Percentiles rank a stretch among this genome's conserved stretches.
phyloP scores from a whole-genome alignment of 2,888 invertebrate species.

The Loripinus fragilis region DNA sequence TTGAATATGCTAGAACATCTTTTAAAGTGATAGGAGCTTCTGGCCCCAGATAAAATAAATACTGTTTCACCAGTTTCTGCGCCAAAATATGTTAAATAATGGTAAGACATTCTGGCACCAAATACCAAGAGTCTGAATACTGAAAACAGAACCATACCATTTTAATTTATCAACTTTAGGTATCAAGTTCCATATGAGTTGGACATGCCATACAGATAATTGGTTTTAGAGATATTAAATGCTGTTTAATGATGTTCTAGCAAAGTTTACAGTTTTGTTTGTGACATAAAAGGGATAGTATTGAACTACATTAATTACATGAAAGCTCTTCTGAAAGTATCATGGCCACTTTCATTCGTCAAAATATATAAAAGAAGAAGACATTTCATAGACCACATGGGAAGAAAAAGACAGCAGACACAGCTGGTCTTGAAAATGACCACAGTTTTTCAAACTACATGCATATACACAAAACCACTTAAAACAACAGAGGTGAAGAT shows the following conservation, averaged over 20 bases:
- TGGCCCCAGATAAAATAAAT: neutral
- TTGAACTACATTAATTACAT: neutral
- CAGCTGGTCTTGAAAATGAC: neutral
- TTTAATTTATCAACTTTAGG: too few relatives aligned
- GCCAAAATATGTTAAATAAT: neutral
- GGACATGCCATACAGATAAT: too few relatives aligned
- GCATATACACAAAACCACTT: neutral
- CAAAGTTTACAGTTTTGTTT: too few relatives aligned
- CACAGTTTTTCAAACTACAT: neutral
- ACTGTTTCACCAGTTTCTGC: neutral
- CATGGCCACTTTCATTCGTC: neutral
- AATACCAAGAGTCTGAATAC: neutral
- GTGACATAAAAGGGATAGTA: too few relatives aligned
- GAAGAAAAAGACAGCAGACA: neutral
- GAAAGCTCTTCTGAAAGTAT: neutral
- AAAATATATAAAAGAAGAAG: neutral
- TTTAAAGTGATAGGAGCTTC: neutral
- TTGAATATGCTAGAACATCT: neutral
- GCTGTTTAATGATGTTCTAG: too few relatives aligned
- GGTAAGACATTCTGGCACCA: slow-evolving; percentile 7
- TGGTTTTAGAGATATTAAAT: too few relatives aligned
- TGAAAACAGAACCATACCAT: slow-evolving; percentile 5
- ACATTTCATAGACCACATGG: neutral
- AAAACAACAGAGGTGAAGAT: neutral
- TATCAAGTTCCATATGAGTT: too few relatives aligned